Evolutionary conservation across 2,888 invertebrate genomes (phyloP).

Genomic region (Ethmia dodecea): DNA sequence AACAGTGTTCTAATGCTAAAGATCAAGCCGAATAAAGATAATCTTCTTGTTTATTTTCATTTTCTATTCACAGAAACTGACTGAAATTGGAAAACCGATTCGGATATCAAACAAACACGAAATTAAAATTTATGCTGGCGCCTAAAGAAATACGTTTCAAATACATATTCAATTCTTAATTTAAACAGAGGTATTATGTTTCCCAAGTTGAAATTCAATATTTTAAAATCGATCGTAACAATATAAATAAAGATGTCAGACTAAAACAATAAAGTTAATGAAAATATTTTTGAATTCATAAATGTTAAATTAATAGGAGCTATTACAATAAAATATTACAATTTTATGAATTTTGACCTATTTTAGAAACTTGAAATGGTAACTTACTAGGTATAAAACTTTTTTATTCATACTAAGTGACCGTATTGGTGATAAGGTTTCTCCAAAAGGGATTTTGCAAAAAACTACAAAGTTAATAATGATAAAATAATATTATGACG

Average conservation of each 20-base stretch:
- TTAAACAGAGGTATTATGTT: conserved; percentile 7
- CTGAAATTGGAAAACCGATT: too few species aligned
- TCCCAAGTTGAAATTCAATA: conserved; percentile 8
- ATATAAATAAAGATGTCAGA: conserved; percentile 14
- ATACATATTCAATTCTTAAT: too few species aligned
- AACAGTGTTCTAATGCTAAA: not conserved
- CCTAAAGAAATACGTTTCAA: conserved; percentile 5
- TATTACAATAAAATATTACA: conserved; percentile 10
- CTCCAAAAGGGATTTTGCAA: not conserved
- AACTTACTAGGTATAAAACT: not conserved
- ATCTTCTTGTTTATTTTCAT: too few species aligned
- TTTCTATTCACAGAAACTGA: too few species aligned
- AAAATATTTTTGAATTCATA: conserved; percentile 8
- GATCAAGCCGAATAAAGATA: too few species aligned
- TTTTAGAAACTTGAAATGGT: conserved; percentile 7
- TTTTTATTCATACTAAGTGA: not conserved
- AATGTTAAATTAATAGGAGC: conserved; percentile 8
- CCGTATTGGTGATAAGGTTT: not conserved
- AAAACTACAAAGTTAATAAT: not conserved
- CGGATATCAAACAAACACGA: too few species aligned
- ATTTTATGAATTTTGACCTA: conserved; percentile 1
- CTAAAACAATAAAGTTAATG: conserved; percentile 13
- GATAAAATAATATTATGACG: conserved; percentile 25
- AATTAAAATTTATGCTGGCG: not conserved
- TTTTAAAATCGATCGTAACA: conserved; percentile 1